Base-by-base conservation (phyloP, 2,888 invertebrate species). In the Dermolepida albohirtum region DNA sequence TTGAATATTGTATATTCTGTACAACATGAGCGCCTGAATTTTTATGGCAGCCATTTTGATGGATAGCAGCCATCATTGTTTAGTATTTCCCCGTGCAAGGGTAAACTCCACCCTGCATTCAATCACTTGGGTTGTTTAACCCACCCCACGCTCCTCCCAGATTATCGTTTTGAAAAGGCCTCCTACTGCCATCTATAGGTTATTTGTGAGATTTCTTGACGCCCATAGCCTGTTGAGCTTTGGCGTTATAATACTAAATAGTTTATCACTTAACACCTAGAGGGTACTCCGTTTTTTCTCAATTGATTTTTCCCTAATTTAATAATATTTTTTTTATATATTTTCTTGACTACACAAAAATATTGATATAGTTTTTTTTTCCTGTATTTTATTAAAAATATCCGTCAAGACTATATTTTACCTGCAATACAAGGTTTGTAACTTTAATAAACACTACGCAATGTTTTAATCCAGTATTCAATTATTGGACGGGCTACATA, bases 31-130 rank as follows among this genome's bases (percentile, higher is more conserved):
- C 47, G 39, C 41, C 50, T 41, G 51, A 34, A 67, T 69, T 74
- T 74, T 73, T 73, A 71, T 72, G 74, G 83, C 80, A 83, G 86
- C 86, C 86, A 86, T 86, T 84, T 85, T 86, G 86, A 85, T 86
- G 82, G 85, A 86, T 86, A 83, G 86, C 85, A 84, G 86, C 87
- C 86, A 86, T 87, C 85, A 86, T 86, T 85, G 86, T 83, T 83
- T 81, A 77, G 82, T 85, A 80, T 81, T 82, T 81, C 78, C 78
- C 79, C 80, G 75, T 77, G 73, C 77, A 75, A 78, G 79, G 81
- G 80, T 77, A 76, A 79, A 82, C 86, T 87, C 87, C 87, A 86
- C 87, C 87, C 86, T 85, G 84, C 85, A 85, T 84, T 87, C 86
- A 87, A 87, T 87, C 87, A 87, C 84, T 79, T 74, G 73, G 76